Conservation (phyloP, 2,888 invertebrate species). For the Drosophila meridiana region DNA sequence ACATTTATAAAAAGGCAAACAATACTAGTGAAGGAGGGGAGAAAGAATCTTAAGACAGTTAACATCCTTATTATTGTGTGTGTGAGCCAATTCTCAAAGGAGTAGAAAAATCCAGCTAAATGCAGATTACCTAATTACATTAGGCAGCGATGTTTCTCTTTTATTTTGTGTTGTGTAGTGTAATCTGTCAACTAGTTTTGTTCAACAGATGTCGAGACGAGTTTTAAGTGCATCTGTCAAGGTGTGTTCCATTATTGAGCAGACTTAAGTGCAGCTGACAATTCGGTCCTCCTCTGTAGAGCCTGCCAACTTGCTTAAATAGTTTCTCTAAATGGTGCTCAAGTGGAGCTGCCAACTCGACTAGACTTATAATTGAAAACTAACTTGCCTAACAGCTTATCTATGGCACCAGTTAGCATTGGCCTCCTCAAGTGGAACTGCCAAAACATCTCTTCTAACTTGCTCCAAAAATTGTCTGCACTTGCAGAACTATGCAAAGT, state of each 20-base stretch:
- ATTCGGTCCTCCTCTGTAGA: neutral
- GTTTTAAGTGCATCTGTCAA: neutral
- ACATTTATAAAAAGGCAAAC: conserved; percentile 35
- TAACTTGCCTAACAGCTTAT: neutral
- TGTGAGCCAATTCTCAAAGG: conserved; percentile 11
- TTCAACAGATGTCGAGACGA: neutral
- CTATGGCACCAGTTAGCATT: neutral
- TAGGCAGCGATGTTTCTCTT: neutral
- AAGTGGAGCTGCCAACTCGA: conserved; percentile 3
- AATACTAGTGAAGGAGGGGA: conserved; percentile 4
- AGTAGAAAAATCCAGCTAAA: neutral
- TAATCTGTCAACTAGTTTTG: neutral
- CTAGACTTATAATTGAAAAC: neutral
- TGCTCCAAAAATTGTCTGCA: neutral
- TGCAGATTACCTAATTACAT: conserved; percentile 13
- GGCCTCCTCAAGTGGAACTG: neutral
- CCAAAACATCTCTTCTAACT: neutral
- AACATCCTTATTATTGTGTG: neutral
- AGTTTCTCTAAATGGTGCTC: neutral
- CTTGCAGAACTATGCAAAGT: neutral
- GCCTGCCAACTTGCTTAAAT: neutral
- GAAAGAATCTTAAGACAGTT: neutral
- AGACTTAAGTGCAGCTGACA: conserved; percentile 6
- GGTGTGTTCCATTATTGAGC: neutral
- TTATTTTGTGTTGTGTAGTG: neutral